phyloP scores from a whole-genome alignment of 2,797 vertebrate species.

The Lemur catta region DNA sequence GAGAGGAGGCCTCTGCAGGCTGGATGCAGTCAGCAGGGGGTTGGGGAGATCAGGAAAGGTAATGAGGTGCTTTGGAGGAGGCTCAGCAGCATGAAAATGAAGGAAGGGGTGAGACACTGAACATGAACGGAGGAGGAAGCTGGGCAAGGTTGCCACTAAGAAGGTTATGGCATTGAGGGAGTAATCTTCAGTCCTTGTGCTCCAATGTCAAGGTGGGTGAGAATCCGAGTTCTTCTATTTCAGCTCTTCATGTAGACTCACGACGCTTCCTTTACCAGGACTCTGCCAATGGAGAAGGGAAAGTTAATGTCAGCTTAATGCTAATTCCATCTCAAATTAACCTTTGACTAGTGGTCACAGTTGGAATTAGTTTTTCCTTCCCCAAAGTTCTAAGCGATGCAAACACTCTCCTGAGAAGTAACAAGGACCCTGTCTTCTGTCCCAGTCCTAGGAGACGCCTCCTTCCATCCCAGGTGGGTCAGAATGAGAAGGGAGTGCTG shows the following conservation, averaged over 20 bases:
- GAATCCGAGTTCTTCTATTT: neutral
- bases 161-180: neutral
- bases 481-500: neutral
- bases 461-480: fast-evolving
- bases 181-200: neutral
- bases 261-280: neutral
- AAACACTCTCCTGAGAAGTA: neutral
- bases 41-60: neutral
- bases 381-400: neutral
- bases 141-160: neutral
- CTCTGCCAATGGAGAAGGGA: neutral
- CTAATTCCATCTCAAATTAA: neutral
- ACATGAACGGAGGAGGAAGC: neutral
- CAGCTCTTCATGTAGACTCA: neutral
- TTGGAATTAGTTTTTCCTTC: neutral
- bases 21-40: neutral
- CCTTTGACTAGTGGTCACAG: neutral
- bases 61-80: neutral
- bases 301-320: neutral
- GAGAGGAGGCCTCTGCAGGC: neutral
- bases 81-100: slow-evolving; percentile 2
- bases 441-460: neutral
- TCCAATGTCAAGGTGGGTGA: neutral
- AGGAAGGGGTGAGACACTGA: neutral
- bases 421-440: neutral